These are phyloP conservation scores for Hylia prasina DNA, from an alignment of 2,113 vertebrate genomes.

Conservation along the genomic window DNA sequence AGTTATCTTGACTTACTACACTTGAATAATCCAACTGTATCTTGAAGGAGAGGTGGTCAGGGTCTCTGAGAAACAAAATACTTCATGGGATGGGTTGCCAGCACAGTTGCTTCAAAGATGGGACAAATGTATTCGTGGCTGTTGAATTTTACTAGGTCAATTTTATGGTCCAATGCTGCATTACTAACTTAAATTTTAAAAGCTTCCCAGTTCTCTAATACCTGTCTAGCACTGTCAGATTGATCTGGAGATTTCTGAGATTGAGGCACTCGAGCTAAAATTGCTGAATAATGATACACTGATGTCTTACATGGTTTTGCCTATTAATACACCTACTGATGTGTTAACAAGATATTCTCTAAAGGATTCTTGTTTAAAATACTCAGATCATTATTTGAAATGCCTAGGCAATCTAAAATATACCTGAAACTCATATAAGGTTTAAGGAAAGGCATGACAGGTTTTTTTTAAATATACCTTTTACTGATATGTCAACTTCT, in stretches of 20 bases:
- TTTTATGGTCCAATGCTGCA: background rate
- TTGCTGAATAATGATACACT: background rate
- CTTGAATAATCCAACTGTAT: background rate
- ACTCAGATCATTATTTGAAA: background rate
- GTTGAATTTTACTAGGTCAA: background rate
- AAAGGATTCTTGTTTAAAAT: background rate
- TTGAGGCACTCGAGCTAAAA: background rate
- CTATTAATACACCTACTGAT: background rate
- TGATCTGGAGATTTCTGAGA: background rate
- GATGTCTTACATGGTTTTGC: background rate
- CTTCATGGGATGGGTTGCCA: background rate
- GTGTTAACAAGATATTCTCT: background rate
- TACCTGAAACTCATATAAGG: background rate
- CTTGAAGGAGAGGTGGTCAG: background rate
- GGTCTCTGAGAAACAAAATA: background rate
- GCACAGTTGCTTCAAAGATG: background rate
- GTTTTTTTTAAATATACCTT: background rate
- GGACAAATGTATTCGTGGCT: background rate
- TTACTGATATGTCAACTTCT: background rate
- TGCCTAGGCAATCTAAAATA: background rate
- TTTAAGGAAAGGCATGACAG: background rate
- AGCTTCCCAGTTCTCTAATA: background rate
- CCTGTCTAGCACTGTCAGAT: background rate
- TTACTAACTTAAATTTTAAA: background rate
- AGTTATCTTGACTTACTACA: background rate